These are phyloP conservation scores for Nebria salina DNA, from an alignment of 2,888 invertebrate genomes.

Conservation along the genomic window DNA sequence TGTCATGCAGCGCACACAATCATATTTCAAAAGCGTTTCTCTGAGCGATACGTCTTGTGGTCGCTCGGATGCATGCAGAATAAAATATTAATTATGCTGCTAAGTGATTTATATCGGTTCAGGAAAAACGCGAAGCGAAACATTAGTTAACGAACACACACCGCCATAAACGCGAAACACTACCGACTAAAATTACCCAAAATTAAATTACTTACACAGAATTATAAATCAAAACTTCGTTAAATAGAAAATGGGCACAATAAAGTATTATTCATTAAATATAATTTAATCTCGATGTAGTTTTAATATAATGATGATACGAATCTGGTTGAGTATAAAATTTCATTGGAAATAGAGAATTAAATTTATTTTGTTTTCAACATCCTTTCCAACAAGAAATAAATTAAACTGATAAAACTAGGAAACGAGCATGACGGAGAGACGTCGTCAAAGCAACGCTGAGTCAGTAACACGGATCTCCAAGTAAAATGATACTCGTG, in stretches of 20 bases:
- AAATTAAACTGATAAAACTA: conserved; percentile 41
- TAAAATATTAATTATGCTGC: conserved; percentile 38
- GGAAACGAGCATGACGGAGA: conserved; percentile 28
- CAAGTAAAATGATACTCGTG: conserved; percentile 35
- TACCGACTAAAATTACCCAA: not conserved
- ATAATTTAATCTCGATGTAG: not conserved
- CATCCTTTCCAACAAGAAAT: conserved; percentile 1
- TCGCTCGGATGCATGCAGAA: conserved; percentile 26
- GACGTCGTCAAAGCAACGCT: not conserved
- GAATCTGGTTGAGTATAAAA: not conserved
- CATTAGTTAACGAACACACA: conserved; percentile 13
- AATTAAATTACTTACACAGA: too few species aligned
- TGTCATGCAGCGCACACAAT: conserved; percentile 32
- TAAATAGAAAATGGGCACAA: not conserved
- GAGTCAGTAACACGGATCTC: conserved; percentile 15
- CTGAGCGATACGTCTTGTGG: conserved; percentile 15
- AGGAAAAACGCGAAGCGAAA: not conserved
- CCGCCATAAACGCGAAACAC: not conserved
- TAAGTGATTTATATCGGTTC: conserved; percentile 30
- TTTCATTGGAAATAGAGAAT: not conserved
- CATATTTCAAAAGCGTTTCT: conserved; percentile 34
- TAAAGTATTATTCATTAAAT: not conserved
- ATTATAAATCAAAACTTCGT: too few species aligned
- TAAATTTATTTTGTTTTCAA: not conserved
- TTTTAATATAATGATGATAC: not conserved